phyloP scores from a whole-genome alignment of 2,888 invertebrate species.

The Lochmaea crataegi region DNA sequence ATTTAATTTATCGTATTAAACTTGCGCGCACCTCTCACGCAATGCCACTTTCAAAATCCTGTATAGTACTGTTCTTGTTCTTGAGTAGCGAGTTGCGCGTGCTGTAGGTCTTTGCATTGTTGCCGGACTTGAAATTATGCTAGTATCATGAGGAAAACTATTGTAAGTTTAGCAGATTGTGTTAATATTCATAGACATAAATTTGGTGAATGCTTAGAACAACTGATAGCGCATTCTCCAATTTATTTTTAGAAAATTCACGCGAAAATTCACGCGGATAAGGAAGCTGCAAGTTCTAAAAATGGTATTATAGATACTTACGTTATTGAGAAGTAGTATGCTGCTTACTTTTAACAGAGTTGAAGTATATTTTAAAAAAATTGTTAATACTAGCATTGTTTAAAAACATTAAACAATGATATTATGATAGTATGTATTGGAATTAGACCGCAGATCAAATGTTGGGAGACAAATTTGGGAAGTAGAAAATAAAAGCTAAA shows the following conservation, averaged over 20 bases:
- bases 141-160: neutral
- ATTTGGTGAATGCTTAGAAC: neutral
- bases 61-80: constrained; percentile 50
- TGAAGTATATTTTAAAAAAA: too few relatives aligned
- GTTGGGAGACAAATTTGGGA: too few relatives aligned
- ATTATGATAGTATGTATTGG: too few relatives aligned
- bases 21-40: constrained; percentile 38
- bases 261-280: too few relatives aligned
- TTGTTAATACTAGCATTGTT: too few relatives aligned
- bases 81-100: constrained; percentile 44
- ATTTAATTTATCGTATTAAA: constrained; percentile 41
- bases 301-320: too few relatives aligned
- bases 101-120: constrained; percentile 14
- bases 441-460: too few relatives aligned
- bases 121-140: constrained; percentile 6
- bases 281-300: too few relatives aligned
- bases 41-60: constrained; percentile 49
- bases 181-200: neutral
- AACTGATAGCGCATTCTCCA: neutral
- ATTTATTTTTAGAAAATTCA: neutral
- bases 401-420: too few relatives aligned
- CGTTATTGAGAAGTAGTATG: too few relatives aligned
- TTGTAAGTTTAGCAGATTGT: neutral
- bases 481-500: too few relatives aligned
- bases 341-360: too few relatives aligned